A percentile compares a stretch with the other conserved stretches of the same genome.
These are phyloP conservation scores for Rhagoletis pomonella DNA, from an alignment of 1,140 invertebrate genomes.

Conservation along the genomic window DNA sequence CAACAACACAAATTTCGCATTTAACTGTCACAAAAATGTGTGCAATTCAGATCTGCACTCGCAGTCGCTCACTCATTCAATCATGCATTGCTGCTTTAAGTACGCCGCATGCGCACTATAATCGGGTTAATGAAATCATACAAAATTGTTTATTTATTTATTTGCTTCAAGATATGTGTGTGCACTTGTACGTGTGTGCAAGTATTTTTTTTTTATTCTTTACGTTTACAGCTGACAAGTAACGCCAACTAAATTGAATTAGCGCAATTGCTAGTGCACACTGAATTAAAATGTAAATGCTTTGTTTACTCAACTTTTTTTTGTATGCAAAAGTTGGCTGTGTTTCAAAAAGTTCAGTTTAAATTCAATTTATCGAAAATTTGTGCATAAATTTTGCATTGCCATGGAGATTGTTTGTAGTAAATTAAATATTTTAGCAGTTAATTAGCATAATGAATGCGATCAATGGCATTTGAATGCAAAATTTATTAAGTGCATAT, in stretches of 20 bases:
- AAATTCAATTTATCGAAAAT: background rate
- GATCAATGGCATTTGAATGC: conserved; percentile 2
- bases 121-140: background rate
- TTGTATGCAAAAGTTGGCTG: background rate
- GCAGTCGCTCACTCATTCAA: background rate
- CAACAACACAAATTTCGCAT: background rate
- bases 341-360: background rate
- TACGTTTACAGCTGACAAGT: background rate
- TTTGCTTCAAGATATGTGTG: background rate
- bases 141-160: background rate
- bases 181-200: background rate
- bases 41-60: background rate
- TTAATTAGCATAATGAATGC: conserved; percentile 50
- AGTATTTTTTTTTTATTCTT: too few species aligned
- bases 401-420: background rate
- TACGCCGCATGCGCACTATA: background rate
- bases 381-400: conserved; percentile 18
- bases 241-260: conserved; percentile 39
- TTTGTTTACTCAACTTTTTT: background rate
- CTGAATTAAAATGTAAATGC: conserved; percentile 32
- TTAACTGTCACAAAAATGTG: background rate
- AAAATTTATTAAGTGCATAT: background rate
- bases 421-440: conserved; percentile 35
- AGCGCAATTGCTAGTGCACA: conserved; percentile 18
- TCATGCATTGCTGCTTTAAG: background rate